Conservation (phyloP, 2,113 vertebrate genomes). For the Raja brachyura region DNA sequence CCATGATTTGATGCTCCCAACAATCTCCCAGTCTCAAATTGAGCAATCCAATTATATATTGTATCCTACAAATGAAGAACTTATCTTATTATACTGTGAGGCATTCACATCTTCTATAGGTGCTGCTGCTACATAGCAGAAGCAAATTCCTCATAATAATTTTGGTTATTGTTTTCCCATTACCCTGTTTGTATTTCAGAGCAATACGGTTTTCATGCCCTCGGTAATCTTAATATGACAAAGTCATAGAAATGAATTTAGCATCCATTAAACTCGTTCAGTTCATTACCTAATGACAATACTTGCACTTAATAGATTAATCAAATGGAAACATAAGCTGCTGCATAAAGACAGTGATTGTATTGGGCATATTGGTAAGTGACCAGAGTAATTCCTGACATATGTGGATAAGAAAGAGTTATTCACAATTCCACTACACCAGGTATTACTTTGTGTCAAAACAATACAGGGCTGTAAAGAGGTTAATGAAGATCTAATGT, state of each 20-base stretch:
- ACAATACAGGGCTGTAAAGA: constrained; percentile 19
- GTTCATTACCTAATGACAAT: constrained; percentile 25
- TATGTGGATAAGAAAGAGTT: neutral
- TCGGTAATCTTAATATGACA: constrained; percentile 24
- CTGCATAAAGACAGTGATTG: constrained; percentile 16
- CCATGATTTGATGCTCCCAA: neutral
- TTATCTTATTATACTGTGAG: neutral
- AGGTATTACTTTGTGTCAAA: constrained; percentile 26
- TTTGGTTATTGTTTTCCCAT: neutral
- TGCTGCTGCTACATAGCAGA: neutral
- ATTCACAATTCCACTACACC: neutral
- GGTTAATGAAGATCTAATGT: constrained; percentile 35
- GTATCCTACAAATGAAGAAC: neutral
- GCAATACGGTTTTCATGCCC: neutral
- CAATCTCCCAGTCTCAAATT: neutral
- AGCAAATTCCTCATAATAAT: neutral
- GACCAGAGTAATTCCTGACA: constrained; percentile 11
- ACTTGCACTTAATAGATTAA: constrained; percentile 24
- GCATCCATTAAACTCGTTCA: constrained; percentile 12
- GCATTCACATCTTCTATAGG: neutral
- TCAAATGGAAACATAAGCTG: constrained; percentile 11
- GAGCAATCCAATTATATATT: neutral
- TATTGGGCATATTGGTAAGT: neutral
- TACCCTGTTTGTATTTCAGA: neutral
- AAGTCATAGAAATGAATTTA: constrained; percentile 27